These are phyloP conservation scores for Pterostichus niger DNA, from an alignment of 2,888 invertebrate species.

Conservation along the genomic window DNA sequence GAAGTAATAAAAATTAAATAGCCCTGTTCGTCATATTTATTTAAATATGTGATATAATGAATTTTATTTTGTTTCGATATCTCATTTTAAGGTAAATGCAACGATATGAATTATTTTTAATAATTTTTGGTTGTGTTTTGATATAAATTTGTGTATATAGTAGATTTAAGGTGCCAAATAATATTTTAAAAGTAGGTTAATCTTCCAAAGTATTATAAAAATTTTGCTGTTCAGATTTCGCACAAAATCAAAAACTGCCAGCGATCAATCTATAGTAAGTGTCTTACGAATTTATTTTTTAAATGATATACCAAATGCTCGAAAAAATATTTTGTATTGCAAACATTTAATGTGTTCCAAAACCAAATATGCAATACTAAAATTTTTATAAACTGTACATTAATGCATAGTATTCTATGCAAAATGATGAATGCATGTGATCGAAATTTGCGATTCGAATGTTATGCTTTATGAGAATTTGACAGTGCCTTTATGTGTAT, in stretches of 20 bases:
- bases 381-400: conserved; percentile 50
- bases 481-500: conserved; percentile 63
- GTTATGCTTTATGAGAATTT: no score
- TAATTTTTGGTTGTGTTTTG: conserved; percentile 18
- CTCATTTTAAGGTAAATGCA: conserved; percentile 5
- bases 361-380: conserved; percentile 62
- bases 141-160: conserved; percentile 18
- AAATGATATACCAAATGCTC: conserved; percentile 47
- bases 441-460: no score
- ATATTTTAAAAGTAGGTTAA: not conserved
- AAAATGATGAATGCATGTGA: conserved; percentile 9
- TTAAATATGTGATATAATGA: not conserved
- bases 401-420: conserved; percentile 46
- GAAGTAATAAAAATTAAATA: not conserved
- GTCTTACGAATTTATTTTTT: conserved; percentile 23
- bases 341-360: conserved; percentile 39
- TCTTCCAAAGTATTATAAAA: not conserved
- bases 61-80: not conserved
- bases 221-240: conserved; percentile 5
- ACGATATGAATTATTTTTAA: not conserved
- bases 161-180: conserved; percentile 48
- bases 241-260: conserved; percentile 43
- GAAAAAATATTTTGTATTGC: conserved; percentile 27
- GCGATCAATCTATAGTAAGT: no score
- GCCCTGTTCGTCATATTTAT: not conserved